Base-by-base conservation (phyloP, 2,113 vertebrate genomes). In the Proterorhinus semilunaris region DNA sequence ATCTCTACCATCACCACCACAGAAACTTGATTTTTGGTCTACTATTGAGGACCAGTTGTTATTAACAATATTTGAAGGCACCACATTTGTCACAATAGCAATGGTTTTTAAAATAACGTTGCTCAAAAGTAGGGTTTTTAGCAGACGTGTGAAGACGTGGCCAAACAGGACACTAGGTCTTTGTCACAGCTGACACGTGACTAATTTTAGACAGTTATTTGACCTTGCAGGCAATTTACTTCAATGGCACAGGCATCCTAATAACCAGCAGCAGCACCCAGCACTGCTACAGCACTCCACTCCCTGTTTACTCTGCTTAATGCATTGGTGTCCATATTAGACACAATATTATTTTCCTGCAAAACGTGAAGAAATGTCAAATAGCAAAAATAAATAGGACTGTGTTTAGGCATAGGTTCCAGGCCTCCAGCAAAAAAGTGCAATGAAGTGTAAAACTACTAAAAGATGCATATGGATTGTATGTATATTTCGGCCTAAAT, bases 121-220 rank as follows among this genome's bases (percentile, higher is more conserved):
- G 27, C 27, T 36, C 27, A 36, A 36, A 36, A n/a, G 36, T 61
- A 15, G 55, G 7, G 59, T 42, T 45, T 13, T 46, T 36, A 36
- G 44, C 59, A 44, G 59, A 44, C 55, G 4, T 46, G 62, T 67
- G 72, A 72, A 46, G 42, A 66, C 46, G 55, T 42, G 72, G 47
- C 54, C 62, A 51, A 16, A 68, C 50, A 49, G 50, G 58, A 64
- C 68, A 27, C 68, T 58, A 54, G 57, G 47, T 78, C 55, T 43
- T 52, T 44, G 69, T 78, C 82, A 65, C 64, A 76, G 82, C 66
- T 79, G 72, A 75, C 82, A 81, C 67, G 61, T 74, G 75, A 81
- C 75, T 84, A 68, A 81, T 76, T 81, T 71, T 68, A 81, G 72
- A 54, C 59, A 68, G 54, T 59, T 79, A 76, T 83, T 71, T 77